Percentiles rank a stretch among this genome's conserved stretches.
Conservation (phyloP, 2,888 invertebrate genomes). For the Xestia xanthographa region DNA sequence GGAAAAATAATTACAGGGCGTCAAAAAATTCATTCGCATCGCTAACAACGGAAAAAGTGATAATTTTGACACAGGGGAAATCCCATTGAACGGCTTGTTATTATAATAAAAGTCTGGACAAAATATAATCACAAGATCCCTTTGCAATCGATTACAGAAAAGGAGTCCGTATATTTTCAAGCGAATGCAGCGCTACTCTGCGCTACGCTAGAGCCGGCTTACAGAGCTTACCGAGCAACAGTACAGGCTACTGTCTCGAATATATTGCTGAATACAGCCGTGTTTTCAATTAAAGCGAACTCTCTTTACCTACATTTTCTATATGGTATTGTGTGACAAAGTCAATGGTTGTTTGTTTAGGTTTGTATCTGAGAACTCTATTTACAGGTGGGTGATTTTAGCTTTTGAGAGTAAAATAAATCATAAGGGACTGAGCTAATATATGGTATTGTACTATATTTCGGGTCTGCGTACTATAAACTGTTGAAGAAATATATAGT, state of each 20-base stretch:
- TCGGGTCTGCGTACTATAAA: no score
- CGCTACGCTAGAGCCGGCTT: conserved; percentile 41
- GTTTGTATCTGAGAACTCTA: neutral
- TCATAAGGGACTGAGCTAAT: neutral
- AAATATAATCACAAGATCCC: conserved; percentile 6
- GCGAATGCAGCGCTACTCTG: conserved; percentile 50
- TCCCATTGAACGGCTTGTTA: neutral
- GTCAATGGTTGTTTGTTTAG: neutral
- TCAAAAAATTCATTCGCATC: neutral
- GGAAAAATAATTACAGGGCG: no score
- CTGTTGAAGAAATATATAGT: no score
- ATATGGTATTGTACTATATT: no score
- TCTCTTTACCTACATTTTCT: conserved; percentile 13
- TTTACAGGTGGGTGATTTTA: neutral
- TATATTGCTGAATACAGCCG: conserved; percentile 36
- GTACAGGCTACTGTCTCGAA: conserved; percentile 21
- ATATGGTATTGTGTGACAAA: neutral
- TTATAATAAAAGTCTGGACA: neutral
- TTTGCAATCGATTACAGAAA: conserved; percentile 28
- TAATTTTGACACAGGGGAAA: neutral
- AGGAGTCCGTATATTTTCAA: conserved; percentile 51
- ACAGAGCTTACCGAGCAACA: conserved; percentile 38
- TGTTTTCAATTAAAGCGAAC: conserved; percentile 30
- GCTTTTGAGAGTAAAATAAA: neutral
- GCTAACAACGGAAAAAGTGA: neutral